Evolutionary conservation across 2,113 vertebrate genomes (phyloP).

Genomic region (Pedionomus torquatus): DNA sequence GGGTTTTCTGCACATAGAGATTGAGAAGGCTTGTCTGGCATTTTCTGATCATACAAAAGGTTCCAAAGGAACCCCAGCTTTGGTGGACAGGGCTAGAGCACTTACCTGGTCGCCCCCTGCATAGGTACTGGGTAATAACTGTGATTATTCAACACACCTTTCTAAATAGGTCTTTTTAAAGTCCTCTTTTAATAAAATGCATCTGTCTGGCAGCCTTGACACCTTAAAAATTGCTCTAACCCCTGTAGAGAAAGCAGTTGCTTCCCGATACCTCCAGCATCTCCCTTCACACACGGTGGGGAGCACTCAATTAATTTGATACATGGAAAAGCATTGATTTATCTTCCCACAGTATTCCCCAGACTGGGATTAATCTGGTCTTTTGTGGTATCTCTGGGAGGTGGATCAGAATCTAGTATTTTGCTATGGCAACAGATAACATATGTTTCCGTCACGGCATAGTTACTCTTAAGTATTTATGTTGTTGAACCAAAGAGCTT

Average conservation of each 20-base stretch:
- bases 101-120: accelerated
- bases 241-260: background rate
- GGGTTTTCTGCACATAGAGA: no score
- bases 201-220: background rate
- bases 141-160: background rate
- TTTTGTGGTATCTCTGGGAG: background rate
- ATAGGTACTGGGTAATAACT: background rate
- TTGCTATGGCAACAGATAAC: background rate
- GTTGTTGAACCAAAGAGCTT: background rate
- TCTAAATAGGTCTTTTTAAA: background rate
- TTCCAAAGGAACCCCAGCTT: background rate
- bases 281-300: background rate
- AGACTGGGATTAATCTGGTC: background rate
- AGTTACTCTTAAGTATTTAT: background rate
- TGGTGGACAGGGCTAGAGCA: background rate
- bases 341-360: background rate
- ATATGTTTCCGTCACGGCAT: background rate
- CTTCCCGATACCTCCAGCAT: background rate
- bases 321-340: background rate
- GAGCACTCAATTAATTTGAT: background rate
- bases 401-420: background rate
- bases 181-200: background rate
- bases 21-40: background rate
- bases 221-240: background rate
- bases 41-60: accelerated